phyloP scores from a whole-genome alignment of 1,140 invertebrate genomes.

The Episyrphus balteatus region DNA sequence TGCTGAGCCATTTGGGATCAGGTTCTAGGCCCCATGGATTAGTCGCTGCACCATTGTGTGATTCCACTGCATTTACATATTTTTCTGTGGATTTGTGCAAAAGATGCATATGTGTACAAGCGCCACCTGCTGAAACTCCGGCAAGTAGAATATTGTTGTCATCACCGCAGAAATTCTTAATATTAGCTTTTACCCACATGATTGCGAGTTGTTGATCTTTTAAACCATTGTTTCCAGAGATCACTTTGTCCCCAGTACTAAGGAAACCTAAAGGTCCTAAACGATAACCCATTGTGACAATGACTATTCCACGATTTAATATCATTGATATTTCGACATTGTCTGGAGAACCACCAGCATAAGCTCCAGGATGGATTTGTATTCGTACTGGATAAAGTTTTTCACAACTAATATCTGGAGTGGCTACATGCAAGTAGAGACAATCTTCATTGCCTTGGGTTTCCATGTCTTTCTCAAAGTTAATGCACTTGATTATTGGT shows the following conservation, averaged over 20 bases:
- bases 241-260: background rate
- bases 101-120: background rate
- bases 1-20: background rate
- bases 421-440: constrained; percentile 69
- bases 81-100: background rate
- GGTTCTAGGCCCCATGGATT: background rate
- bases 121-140: background rate
- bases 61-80: background rate
- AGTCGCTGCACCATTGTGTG: background rate
- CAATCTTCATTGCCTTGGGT: constrained; percentile 51
- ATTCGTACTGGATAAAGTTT: background rate
- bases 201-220: background rate
- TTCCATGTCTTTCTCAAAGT: too few relatives aligned
- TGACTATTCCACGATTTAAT: too few relatives aligned
- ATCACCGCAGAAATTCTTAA: background rate
- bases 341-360: background rate
- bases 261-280: background rate
- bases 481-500: too few relatives aligned
- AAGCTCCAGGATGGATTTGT: background rate
- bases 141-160: background rate
- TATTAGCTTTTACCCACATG: background rate
- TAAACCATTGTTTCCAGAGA: background rate
- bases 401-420: constrained; percentile 43
- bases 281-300: background rate
- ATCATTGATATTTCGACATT: too few relatives aligned